These are phyloP conservation scores for Linnaemya vulpina DNA, from an alignment of 2,888 invertebrate genomes.

Conservation along the genomic window DNA sequence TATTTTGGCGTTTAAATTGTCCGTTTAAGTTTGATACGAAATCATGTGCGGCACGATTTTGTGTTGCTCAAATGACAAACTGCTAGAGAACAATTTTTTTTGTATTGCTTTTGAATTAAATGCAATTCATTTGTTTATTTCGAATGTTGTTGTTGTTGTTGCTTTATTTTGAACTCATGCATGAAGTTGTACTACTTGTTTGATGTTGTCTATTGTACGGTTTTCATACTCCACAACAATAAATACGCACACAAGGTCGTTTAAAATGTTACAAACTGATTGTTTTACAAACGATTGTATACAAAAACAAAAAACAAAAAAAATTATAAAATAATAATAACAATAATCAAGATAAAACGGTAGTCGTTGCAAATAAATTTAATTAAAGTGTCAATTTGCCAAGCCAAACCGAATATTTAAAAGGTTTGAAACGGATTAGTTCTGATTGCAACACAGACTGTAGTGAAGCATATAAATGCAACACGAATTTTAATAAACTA, in stretches of 20 bases:
- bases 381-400: conserved; percentile 50
- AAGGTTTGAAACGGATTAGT: not conserved
- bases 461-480: not conserved
- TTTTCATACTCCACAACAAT: conserved; percentile 16
- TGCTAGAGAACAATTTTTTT: conserved; percentile 31
- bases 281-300: conserved; percentile 12
- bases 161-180: conserved; percentile 64
- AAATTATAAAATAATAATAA: too few species aligned
- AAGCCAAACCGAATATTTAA: conserved; percentile 20
- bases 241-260: conserved; percentile 67
- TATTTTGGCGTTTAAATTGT: conserved; percentile 48
- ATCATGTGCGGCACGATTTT: conserved; percentile 51
- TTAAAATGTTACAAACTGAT: conserved; percentile 41
- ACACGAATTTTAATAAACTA: not conserved
- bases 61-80: conserved; percentile 18
- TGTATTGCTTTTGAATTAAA: conserved; percentile 44
- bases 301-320: not conserved
- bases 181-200: conserved; percentile 59
- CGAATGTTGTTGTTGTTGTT: conserved; percentile 34
- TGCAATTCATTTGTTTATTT: conserved; percentile 43
- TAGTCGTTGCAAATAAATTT: conserved; percentile 44
- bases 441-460: not conserved
- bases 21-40: conserved; percentile 40
- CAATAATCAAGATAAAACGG: conserved; percentile 45
- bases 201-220: conserved; percentile 40